Evolutionary conservation across 2,113 vertebrate genomes (phyloP).

Genomic region (Poeciliopsis retropinna): DNA sequence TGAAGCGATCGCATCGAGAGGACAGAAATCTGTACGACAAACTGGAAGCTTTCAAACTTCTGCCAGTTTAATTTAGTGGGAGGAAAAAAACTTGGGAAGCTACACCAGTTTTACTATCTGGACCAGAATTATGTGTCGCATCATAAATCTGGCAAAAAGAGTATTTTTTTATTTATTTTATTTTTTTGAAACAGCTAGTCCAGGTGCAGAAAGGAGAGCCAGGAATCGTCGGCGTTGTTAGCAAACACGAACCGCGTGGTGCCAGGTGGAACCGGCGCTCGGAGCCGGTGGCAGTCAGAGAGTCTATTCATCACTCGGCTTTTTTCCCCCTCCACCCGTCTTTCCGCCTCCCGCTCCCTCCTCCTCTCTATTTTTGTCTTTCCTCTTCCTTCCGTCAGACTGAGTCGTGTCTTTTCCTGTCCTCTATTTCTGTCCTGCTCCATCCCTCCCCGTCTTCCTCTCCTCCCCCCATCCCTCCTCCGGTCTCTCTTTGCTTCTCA

Average conservation of each 20-base stretch:
- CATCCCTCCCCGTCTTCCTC: constrained; percentile 57
- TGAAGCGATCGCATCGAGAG: background rate
- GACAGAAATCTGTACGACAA: background rate
- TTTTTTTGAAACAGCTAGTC: too few relatives aligned
- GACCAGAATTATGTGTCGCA: background rate
- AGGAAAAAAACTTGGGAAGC: background rate
- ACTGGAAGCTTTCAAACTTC: background rate
- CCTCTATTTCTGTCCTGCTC: constrained; percentile 70
- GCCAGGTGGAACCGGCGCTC: background rate
- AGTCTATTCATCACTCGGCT: background rate
- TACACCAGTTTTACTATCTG: background rate
- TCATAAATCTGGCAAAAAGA: background rate
- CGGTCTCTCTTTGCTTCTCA: constrained; percentile 71
- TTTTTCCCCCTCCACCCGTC: background rate
- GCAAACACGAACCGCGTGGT: background rate
- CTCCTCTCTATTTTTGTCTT: constrained; percentile 59
- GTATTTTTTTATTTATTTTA: background rate
- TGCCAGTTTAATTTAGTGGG: background rate
- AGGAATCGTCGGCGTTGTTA: background rate
- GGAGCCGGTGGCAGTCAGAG: background rate
- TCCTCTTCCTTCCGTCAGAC: constrained; percentile 62
- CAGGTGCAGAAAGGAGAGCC: background rate
- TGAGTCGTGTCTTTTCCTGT: constrained; percentile 63
- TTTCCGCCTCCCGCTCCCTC: constrained; percentile 17
- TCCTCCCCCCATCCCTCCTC: constrained; percentile 16